These are phyloP conservation scores for Eledona agricola DNA, from an alignment of 2,888 invertebrate genomes.

Conservation along the genomic window DNA sequence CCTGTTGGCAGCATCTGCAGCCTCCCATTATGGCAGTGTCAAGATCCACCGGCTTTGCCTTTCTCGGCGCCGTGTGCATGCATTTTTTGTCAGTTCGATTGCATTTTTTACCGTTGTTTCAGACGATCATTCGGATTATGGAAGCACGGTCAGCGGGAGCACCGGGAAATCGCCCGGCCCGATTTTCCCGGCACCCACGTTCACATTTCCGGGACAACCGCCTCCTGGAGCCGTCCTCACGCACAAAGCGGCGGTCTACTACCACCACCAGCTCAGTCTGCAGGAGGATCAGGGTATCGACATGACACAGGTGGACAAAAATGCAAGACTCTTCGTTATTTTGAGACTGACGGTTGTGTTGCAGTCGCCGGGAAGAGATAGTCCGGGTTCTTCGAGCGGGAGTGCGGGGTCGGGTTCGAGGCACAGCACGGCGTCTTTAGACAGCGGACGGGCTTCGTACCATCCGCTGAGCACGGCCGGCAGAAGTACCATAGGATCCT, in stretches of 20 bases:
- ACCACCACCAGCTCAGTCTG: conserved; percentile 82
- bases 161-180: conserved; percentile 75
- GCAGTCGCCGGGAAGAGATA: conserved; percentile 92
- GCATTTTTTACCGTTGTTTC: conserved; percentile 48
- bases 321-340: neutral
- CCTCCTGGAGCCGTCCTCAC: conserved; percentile 72
- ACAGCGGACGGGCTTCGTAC: conserved; percentile 91
- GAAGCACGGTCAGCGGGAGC: conserved; percentile 71
- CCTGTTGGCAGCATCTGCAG: conserved; percentile 37
- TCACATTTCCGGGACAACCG: conserved; percentile 77
- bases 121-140: conserved; percentile 76
- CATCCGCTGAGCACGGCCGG: conserved; percentile 66
- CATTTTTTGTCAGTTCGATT: conserved; percentile 33
- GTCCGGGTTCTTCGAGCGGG: conserved; percentile 88
- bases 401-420: conserved; percentile 88
- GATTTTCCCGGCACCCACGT: conserved; percentile 71
- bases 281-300: conserved; percentile 91
- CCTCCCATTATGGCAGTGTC: conserved; percentile 45
- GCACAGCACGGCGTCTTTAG: conserved; percentile 88
- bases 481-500: conserved; percentile 63
- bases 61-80: conserved; percentile 45
- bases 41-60: conserved; percentile 47
- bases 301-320: conserved; percentile 75
- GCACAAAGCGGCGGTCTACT: conserved; percentile 80
- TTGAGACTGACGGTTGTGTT: conserved; percentile 36